Base-by-base conservation (phyloP, 2,113 vertebrate species). In the Poecilia latipinna region DNA sequence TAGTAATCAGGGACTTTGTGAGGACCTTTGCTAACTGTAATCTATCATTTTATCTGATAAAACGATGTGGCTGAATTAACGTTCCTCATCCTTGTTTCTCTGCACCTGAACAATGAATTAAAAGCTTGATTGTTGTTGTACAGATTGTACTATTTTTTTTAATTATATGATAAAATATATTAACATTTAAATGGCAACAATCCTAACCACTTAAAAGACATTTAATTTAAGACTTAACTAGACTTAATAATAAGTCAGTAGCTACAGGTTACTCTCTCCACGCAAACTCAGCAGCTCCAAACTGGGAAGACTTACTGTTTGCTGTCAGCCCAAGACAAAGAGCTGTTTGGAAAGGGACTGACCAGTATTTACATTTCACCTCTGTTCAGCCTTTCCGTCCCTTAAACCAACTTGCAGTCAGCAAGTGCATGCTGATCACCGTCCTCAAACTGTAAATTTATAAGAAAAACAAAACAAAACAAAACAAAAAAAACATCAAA, bases 221-320 rank as follows among this genome's bases (percentile, higher is more conserved):
- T 77, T 68, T 74, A 42, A 77, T 6, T 83, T 70, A 31, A 39
- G 57, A 10, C 68, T 67, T 65, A 73, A 73, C 79, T 66, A 61
- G 54, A 37, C 61, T 42, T 70, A 62, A 77, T 78, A 70, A 63
- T 75, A 51, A 78, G 69, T 61, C 75, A 61, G 62, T 32, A 28
- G 7, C n/a, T 10, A 63, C 68, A 84, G 77, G 82, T 83, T 78
- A 61, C 68, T 84, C 77, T 83, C 70, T 86, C 28, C 42, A 24
- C 69, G 77, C 42, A 8, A 31, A 70, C 51, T 26, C 6, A 33
- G 26, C 72, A 57, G 51, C 22, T 79, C 37, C 73, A 83, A 91
- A 85, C 88, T 74, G 32, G 10, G 26, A 84, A 85, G 87, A 93
- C 76, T 80, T 85, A 83, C 65, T 71, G 68, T 80, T 85, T 93